These are phyloP conservation scores for Shinisaurus crocodilurus DNA, from an alignment of 2,113 vertebrate species.

Conservation along the genomic window DNA sequence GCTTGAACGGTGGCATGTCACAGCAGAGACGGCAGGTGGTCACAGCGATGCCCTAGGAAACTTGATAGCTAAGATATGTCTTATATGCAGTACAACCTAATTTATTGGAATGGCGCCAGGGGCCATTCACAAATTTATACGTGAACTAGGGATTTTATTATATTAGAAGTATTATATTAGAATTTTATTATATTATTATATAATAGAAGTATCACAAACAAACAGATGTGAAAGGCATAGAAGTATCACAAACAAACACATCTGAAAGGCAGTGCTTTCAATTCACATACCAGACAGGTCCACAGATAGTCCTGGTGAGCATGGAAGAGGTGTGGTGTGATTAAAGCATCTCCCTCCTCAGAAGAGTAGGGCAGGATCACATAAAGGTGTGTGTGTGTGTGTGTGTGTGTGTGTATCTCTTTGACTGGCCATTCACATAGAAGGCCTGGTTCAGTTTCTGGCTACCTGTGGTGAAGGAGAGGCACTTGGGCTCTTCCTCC, in stretches of 20 bases:
- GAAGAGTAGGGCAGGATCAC: not conserved
- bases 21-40: not conserved
- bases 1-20: not conserved
- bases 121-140: not conserved
- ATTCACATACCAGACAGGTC: not conserved
- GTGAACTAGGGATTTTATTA: too few relatives aligned
- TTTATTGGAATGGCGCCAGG: not conserved
- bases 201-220: not conserved
- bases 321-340: not conserved
- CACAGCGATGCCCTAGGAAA: not conserved
- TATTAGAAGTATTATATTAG: too few relatives aligned
- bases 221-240: not conserved
- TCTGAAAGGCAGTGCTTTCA: not conserved
- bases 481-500: not conserved
- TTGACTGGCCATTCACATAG: not conserved
- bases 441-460: not conserved
- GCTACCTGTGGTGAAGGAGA: not conserved
- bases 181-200: too few relatives aligned
- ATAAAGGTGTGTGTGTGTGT: not conserved
- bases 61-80: accelerated
- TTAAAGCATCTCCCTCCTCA: not conserved
- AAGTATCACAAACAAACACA: not conserved
- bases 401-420: too few relatives aligned
- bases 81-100: not conserved
- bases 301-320: not conserved